Base-by-base conservation (phyloP, 2,888 invertebrate genomes). In the Amblyjoppa proteus region DNA sequence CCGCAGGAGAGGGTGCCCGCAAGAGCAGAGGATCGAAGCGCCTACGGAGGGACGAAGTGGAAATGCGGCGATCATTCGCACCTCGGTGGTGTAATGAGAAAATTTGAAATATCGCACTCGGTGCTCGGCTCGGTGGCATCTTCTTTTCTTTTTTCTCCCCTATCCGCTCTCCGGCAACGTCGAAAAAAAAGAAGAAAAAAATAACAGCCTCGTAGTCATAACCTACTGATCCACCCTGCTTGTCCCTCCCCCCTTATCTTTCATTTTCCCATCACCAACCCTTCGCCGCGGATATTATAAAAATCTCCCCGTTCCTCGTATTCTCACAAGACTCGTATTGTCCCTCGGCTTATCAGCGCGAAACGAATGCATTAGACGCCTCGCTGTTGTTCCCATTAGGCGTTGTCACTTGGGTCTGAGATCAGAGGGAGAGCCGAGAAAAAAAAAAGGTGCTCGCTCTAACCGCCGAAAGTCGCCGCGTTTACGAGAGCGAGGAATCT, bases 61-160 rank as follows among this genome's bases (percentile, higher is more conserved):
- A 73, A 85, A 87, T 89, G 87, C 87, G 84, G 89, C 91, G 91
- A 93, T 93, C 91, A 93, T 94, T 94, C 94, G 92, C 94, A 93
- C 93, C 93, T 93, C 93, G 89, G 81, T 89, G 91, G 91, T 92
- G 91, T 94, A 94, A 94, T 94, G 93, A 94, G 93, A 94, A 94
- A 94, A 94, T 93, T 94, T 94, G 93, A 93, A 94, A 94, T 94
- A 94, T 94, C 92, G 92, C 93, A 91, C 89, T 88, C 89, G 89
- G 88, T 89, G 89, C 83, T 86, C 85, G 87, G 87, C 58, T 82
- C 81, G 20, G 61, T 80, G 53, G 69, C 83, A 4, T 38, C 85
- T 53, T 61, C 73, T 49, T 77, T 81, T 53, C 71, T 75, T 38
- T 68, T 66, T 51, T 34, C 69, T 69, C 56, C 75, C 31, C 53